These are phyloP conservation scores for Hyphantria cunea DNA, from an alignment of 1,140 invertebrate genomes.

Conservation along the genomic window DNA sequence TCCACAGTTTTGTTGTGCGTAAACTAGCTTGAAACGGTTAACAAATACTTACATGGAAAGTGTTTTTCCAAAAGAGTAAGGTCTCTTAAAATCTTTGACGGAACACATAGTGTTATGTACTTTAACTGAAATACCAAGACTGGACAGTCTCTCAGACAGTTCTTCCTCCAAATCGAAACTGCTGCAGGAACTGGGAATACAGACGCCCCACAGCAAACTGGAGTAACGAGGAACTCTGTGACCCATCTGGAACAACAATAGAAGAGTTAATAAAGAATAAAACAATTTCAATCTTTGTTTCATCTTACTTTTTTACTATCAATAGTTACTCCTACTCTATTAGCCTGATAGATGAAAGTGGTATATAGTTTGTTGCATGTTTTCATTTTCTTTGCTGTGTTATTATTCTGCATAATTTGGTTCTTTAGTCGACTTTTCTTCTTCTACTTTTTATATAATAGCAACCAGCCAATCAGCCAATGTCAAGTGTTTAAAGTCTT, in stretches of 20 bases:
- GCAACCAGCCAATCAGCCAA: too few relatives aligned
- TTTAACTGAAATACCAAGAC: conserved; percentile 54
- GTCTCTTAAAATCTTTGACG: conserved; percentile 56
- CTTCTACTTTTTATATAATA: too few relatives aligned
- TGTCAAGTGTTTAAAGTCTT: too few relatives aligned
- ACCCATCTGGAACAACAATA: conserved; percentile 81
- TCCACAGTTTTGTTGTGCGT: too few relatives aligned
- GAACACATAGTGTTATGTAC: conserved; percentile 74
- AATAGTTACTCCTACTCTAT: too few relatives aligned
- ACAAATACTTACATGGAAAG: conserved; percentile 68
- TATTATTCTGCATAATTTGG: too few relatives aligned
- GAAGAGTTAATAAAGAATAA: not conserved
- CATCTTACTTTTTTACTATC: too few relatives aligned
- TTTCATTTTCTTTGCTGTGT: too few relatives aligned
- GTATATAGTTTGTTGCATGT: too few relatives aligned
- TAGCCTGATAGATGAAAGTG: too few relatives aligned
- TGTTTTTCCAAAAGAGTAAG: conserved; percentile 70
- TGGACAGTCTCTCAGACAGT: conserved; percentile 57
- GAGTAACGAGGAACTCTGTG: conserved; percentile 84
- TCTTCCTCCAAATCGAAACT: conserved; percentile 82
- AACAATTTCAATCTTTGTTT: too few relatives aligned
- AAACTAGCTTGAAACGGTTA: not conserved
- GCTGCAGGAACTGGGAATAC: conserved; percentile 83
- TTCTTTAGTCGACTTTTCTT: too few relatives aligned
- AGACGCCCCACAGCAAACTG: conserved; percentile 84